Conservation (phyloP, 2,888 invertebrate genomes). For the Melanchra persicariae region DNA sequence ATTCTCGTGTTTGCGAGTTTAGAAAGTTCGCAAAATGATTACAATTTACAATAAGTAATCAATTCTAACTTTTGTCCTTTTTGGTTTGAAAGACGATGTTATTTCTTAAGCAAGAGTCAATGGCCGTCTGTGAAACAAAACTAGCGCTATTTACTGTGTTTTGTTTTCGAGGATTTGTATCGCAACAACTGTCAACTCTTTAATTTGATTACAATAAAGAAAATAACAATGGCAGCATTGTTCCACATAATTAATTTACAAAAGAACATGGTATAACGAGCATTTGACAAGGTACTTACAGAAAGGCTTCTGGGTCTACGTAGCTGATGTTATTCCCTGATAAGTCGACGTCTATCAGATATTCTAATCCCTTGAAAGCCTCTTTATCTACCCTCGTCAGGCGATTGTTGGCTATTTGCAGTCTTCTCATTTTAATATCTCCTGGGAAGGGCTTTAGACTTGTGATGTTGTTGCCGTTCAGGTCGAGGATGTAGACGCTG, state of each 20-base stretch:
- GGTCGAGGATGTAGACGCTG: conserved; percentile 93
- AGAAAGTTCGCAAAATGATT: conserved; percentile 48
- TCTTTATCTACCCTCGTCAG: conserved; percentile 91
- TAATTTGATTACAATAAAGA: conserved; percentile 54
- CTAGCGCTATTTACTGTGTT: conserved; percentile 23
- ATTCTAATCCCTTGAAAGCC: conserved; percentile 92
- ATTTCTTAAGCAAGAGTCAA: conserved; percentile 39
- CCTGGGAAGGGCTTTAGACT: conserved; percentile 91
- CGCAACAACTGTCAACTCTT: conserved; percentile 32
- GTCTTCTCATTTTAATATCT: conserved; percentile 93
- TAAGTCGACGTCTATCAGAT: conserved; percentile 93
- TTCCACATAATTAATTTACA: conserved; percentile 21
- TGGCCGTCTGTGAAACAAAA: conserved; percentile 22
- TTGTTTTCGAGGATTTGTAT: conserved; percentile 24
- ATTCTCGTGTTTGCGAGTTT: conserved; percentile 29
- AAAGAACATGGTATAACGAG: conserved; percentile 2
- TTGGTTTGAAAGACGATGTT: conserved; percentile 26
- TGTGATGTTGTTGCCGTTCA: conserved; percentile 93
- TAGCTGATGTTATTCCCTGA: conserved; percentile 92
- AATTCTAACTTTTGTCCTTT: conserved; percentile 23
- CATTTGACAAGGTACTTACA: conserved; percentile 85
- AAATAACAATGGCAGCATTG: conserved; percentile 34
- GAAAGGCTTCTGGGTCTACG: conserved; percentile 92
- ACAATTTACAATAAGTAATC: conserved; percentile 37
- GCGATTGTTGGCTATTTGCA: conserved; percentile 93